These are phyloP conservation scores for Chrysotoxum bicinctum DNA, from an alignment of 2,888 invertebrate species.

Conservation along the genomic window DNA sequence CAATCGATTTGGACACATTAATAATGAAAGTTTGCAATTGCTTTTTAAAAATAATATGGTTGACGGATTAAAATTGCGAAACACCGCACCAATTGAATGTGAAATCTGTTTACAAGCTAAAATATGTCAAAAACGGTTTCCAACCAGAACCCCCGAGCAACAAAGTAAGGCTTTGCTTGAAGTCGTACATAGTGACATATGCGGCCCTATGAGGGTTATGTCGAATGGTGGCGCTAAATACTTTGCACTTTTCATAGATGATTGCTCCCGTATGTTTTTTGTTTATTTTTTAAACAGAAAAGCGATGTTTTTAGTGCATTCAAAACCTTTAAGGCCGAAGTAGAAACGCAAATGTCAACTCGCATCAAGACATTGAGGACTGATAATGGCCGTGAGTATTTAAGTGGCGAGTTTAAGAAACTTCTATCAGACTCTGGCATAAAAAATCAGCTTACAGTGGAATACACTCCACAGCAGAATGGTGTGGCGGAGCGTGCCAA, in stretches of 20 bases:
- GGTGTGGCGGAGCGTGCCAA: background rate
- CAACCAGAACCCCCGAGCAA: background rate
- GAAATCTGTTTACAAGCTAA: background rate
- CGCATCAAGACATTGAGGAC: no score
- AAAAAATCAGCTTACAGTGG: background rate
- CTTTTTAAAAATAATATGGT: slow-evolving; percentile 19
- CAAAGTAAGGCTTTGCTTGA: background rate
- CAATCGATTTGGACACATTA: slow-evolving; percentile 8
- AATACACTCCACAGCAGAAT: background rate
- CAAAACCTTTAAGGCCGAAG: no score
- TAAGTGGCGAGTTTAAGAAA: no score
- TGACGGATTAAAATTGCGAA: slow-evolving; percentile 3
- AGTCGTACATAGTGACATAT: background rate
- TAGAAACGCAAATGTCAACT: no score
- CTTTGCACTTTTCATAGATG: no score
- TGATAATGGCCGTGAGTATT: no score
- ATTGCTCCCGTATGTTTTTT: no score
- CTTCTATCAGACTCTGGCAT: background rate
- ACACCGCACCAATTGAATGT: slow-evolving; percentile 26
- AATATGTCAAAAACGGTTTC: slow-evolving; percentile 5
- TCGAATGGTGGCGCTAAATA: background rate
- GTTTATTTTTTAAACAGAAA: no score
- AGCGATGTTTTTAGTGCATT: no score
- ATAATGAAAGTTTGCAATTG: slow-evolving; percentile 25
- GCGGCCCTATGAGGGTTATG: background rate